Percentiles rank a stretch among this genome's conserved stretches.
Evolutionary conservation across 2,888 invertebrate species (phyloP).

Genomic region (Eupithecia dodoneata): DNA sequence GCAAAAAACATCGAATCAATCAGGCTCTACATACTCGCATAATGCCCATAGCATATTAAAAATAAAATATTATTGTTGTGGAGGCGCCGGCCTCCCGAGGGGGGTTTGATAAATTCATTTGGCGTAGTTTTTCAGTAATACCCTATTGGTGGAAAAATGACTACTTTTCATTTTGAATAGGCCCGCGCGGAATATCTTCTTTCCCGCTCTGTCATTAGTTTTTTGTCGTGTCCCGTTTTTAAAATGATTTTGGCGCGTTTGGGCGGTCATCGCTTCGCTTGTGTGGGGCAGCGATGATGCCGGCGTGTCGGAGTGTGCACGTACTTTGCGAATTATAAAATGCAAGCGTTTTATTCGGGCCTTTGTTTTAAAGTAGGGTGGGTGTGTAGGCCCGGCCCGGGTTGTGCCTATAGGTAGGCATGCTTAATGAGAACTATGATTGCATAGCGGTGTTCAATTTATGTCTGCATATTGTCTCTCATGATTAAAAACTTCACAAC

Average conservation of each 20-base stretch:
- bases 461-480: slow-evolving; percentile 1
- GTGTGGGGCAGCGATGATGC: slow-evolving; percentile 31
- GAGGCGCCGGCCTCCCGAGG: slow-evolving; percentile 50
- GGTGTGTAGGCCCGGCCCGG: slow-evolving; percentile 3
- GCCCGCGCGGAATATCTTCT: slow-evolving; percentile 59
- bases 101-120: slow-evolving; percentile 80
- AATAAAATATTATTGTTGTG: slow-evolving; percentile 69
- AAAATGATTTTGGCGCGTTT: slow-evolving; percentile 41
- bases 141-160: slow-evolving; percentile 82
- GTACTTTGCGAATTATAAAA: slow-evolving; percentile 35
- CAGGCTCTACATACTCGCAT: slow-evolving; percentile 39
- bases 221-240: slow-evolving; percentile 54
- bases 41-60: slow-evolving; percentile 62
- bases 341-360: slow-evolving; percentile 27
- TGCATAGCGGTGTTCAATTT: slow-evolving; percentile 11
- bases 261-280: slow-evolving; percentile 31
- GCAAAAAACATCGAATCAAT: slow-evolving; percentile 42
- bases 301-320: slow-evolving; percentile 19
- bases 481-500: slow-evolving; percentile 1
- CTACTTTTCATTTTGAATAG: slow-evolving; percentile 74
- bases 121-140: slow-evolving; percentile 82
- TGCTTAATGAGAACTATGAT: slow-evolving; percentile 12
- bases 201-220: slow-evolving; percentile 69
- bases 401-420: neutral
- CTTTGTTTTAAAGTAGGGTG: slow-evolving; percentile 31